Evolutionary conservation across 2,113 vertebrate species (phyloP).

Genomic region (Muscicapa adusta): DNA sequence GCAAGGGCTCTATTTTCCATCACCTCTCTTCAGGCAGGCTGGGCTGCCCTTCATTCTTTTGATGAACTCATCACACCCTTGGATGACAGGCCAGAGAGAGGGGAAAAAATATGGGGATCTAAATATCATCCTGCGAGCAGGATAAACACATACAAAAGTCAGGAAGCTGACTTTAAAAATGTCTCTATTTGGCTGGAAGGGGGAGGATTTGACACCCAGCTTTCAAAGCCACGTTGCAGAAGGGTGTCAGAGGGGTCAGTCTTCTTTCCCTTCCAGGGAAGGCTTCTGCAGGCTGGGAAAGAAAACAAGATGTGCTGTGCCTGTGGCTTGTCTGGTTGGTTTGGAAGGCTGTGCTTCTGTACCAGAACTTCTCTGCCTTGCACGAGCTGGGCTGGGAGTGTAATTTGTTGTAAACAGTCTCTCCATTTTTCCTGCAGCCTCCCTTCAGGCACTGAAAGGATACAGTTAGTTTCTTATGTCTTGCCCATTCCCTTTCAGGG

Average conservation of each 20-base stretch:
- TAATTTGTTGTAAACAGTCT: neutral
- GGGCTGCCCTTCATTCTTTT: neutral
- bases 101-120: neutral
- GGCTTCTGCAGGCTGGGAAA: neutral
- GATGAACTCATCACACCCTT: neutral
- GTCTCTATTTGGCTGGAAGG: neutral
- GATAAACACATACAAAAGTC: neutral
- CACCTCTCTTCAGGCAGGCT: neutral
- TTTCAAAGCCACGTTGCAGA: neutral
- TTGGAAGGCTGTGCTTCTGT: neutral
- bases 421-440: neutral
- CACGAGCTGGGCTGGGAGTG: neutral
- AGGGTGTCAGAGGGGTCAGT: neutral
- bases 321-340: neutral
- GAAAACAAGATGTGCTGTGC: neutral
- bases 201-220: neutral
- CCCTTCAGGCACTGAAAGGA: neutral
- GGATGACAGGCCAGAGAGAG: neutral
- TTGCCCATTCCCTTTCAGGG: neutral
- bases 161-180: neutral
- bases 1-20: conserved; percentile 30
- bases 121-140: neutral
- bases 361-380: neutral
- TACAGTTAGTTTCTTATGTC: neutral
- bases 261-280: neutral